phyloP scores from a whole-genome alignment of 2,888 invertebrate genomes.

The Ornithoptera priamus region DNA sequence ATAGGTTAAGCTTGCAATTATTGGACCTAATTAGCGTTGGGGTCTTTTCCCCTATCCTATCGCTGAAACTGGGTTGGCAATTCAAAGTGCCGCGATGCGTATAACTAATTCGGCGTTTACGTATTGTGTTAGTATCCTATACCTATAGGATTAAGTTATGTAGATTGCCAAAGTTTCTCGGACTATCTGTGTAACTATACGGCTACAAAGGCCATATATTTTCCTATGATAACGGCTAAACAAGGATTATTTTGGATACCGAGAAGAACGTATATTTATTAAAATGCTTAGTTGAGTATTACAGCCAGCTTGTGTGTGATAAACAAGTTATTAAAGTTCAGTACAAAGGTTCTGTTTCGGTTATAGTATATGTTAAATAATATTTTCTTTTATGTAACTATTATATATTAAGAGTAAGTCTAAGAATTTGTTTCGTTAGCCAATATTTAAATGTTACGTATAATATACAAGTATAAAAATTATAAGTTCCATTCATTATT shows the following conservation, averaged over 20 bases:
- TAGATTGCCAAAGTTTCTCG: slow-evolving; percentile 42
- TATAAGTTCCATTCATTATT: no score
- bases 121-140: slow-evolving; percentile 46
- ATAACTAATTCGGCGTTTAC: slow-evolving; percentile 50
- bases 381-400: no score
- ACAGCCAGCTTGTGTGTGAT: neutral
- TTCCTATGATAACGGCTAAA: slow-evolving; percentile 26
- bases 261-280: slow-evolving; percentile 16
- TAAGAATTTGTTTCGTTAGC: no score
- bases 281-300: slow-evolving; percentile 1
- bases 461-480: no score
- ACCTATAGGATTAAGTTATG: slow-evolving; percentile 49
- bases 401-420: no score
- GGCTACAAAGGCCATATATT: slow-evolving; percentile 27
- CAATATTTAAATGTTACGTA: no score
- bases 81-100: slow-evolving; percentile 43
- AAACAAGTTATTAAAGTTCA: neutral
- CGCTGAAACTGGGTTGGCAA: slow-evolving; percentile 41
- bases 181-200: slow-evolving; percentile 28
- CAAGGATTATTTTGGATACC: slow-evolving; percentile 26
- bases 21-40: slow-evolving; percentile 60
- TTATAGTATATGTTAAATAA: neutral
- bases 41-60: slow-evolving; percentile 35
- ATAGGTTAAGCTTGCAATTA: slow-evolving; percentile 61
- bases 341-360: neutral